Conservation (phyloP, 2,797 vertebrate genomes). For the Sebastiscus albofasciatus region DNA sequence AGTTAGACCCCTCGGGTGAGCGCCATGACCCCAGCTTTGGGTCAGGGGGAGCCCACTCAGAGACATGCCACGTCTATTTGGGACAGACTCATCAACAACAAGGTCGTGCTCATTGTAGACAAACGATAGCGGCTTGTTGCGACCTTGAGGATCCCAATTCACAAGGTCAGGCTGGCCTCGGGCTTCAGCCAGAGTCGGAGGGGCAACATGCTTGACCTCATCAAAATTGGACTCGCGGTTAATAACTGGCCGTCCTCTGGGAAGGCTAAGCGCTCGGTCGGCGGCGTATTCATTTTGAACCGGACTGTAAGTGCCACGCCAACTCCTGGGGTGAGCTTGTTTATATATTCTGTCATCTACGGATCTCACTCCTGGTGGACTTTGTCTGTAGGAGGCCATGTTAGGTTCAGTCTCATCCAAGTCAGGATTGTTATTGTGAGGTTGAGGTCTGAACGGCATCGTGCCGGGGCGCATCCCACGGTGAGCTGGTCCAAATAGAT, state of each 20-base stretch:
- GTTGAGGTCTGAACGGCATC: background rate
- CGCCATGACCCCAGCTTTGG: slow-evolving; percentile 20
- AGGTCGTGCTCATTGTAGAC: slow-evolving; percentile 42
- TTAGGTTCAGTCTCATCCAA: background rate
- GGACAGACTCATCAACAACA: slow-evolving; percentile 45
- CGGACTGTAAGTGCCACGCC: background rate
- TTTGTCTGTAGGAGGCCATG: background rate
- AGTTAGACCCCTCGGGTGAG: slow-evolving; percentile 25
- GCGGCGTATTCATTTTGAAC: slow-evolving; percentile 5
- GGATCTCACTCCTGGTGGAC: background rate
- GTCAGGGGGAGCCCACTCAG: slow-evolving; percentile 13
- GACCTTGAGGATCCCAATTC: slow-evolving; percentile 47
- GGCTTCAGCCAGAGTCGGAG: slow-evolving; percentile 20
- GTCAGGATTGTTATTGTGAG: background rate
- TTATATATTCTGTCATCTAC: background rate
- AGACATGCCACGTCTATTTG: slow-evolving; percentile 52
- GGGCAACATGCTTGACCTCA: slow-evolving; percentile 55
- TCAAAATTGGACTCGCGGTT: slow-evolving; percentile 43
- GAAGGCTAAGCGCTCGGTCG: slow-evolving; percentile 15
- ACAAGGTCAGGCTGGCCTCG: slow-evolving; percentile 35
- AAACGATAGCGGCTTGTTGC: slow-evolving; percentile 8
- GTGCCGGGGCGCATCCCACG: background rate
- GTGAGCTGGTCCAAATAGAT: slow-evolving; percentile 12
- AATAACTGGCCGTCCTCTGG: slow-evolving; percentile 21
- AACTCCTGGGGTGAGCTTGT: slow-evolving; percentile 5